Base-by-base conservation (phyloP, 1,140 invertebrate species). In the Leguminivora glycinivorella region DNA sequence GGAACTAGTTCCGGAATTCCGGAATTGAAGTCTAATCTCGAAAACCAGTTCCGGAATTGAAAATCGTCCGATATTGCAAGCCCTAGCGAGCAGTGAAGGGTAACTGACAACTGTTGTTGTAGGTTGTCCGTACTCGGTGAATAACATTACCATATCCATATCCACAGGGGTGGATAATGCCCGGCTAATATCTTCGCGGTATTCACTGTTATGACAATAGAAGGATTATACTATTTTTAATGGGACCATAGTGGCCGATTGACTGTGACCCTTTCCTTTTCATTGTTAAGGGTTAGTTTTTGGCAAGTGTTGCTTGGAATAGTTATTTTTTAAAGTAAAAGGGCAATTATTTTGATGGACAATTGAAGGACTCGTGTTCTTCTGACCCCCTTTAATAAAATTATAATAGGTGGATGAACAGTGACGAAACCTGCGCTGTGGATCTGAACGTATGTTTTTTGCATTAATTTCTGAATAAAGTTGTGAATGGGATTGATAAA, bases 61-160 rank as follows among this genome's bases (percentile, higher is more conserved):
- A n/a, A n/a, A n/a, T n/a, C n/a, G n/a, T n/a, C n/a, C n/a, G n/a
- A n/a, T n/a, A n/a, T n/a, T n/a, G n/a, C n/a, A n/a, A n/a, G n/a
- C n/a, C n/a, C n/a, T n/a, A n/a, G 12, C 12, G 38, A 40, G 38
- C 47, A 52, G 17, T 52, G 47, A 52, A 9, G 47, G 47, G 47
- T 52, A 52, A 52, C n/a, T n/a, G n/a, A n/a, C n/a, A 52, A 52
- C 6, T 52, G 47, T 52, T 22, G 17, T 47, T 52, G 19, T 22
- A 10, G 47, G 47, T 6, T 52, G 47, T 17, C 47, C 47, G 47
- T 17, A 17, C 1, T 19, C 19, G 47, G 43, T 52, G 47, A 22
- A 52, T 52, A 52, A 22, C 47, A 52, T 52, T 52, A 52, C 17
- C 47, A 52, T 52, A 43, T n/a, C 1, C 40, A n/a, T 43, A 52